Conservation (phyloP, 2,888 invertebrate genomes). For the Apotomis capreana region DNA sequence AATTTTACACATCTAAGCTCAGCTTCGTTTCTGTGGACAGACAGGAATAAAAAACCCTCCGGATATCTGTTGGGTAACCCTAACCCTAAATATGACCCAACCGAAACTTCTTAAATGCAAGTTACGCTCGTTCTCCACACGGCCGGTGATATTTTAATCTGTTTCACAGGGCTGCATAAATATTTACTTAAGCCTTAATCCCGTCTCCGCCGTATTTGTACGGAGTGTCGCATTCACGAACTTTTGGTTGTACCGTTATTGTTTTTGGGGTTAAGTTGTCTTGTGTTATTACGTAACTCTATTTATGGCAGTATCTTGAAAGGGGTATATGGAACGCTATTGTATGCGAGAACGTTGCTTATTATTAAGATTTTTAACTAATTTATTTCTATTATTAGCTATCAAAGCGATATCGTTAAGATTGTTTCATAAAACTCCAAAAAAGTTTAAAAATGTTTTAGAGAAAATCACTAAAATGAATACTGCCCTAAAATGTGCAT, state of each 20-base stretch:
- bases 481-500: too few relatives aligned
- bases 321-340: neutral
- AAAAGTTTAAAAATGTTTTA: too few relatives aligned
- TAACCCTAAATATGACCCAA: neutral
- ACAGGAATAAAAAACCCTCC: too few relatives aligned
- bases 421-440: too few relatives aligned
- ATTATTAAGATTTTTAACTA: too few relatives aligned
- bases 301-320: neutral
- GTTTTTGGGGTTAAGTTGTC: slow-evolving; percentile 37
- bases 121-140: slow-evolving; percentile 21
- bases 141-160: slow-evolving; percentile 59
- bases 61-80: too few relatives aligned
- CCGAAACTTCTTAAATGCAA: slow-evolving; percentile 6
- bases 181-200: slow-evolving; percentile 68
- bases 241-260: slow-evolving; percentile 35
- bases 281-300: slow-evolving; percentile 7
- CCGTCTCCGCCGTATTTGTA: slow-evolving; percentile 49
- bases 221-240: slow-evolving; percentile 37
- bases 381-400: too few relatives aligned
- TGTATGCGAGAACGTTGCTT: too few relatives aligned
- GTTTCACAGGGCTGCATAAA: slow-evolving; percentile 63
- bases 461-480: too few relatives aligned
- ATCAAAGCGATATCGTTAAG: too few relatives aligned
- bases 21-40: too few relatives aligned
- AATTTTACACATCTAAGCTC: too few relatives aligned